Conservation (phyloP, 1,140 invertebrate genomes). For the Brachystomella parvula region DNA sequence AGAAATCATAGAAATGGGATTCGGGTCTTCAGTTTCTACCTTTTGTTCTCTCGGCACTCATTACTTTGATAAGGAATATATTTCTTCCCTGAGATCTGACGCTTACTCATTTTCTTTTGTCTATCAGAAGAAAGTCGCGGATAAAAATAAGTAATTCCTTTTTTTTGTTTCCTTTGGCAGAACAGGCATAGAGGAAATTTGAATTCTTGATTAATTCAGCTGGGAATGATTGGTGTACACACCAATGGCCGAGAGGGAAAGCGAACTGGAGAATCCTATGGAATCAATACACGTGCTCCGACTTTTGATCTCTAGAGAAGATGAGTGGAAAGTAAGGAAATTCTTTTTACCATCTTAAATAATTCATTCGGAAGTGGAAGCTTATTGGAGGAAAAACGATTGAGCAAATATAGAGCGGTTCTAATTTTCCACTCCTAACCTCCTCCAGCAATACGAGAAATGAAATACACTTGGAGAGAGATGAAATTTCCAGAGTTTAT, state of each 20-base stretch:
- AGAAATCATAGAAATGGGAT: background rate
- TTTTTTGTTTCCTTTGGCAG: too few species aligned
- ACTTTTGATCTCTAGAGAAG: background rate
- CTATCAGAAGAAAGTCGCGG: too few species aligned
- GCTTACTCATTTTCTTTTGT: too few species aligned
- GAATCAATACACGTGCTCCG: background rate
- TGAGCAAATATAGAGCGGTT: conserved; percentile 5
- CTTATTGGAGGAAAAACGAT: conserved; percentile 1
- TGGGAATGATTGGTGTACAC: background rate
- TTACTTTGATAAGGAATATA: background rate
- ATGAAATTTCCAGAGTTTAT: too few species aligned
- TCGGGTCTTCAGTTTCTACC: background rate
- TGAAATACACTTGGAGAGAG: too few species aligned
- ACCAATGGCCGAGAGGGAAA: background rate
- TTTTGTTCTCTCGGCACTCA: background rate
- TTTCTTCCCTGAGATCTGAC: background rate
- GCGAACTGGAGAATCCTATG: background rate
- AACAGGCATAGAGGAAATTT: background rate
- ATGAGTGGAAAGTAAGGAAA: background rate
- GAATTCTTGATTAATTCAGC: background rate
- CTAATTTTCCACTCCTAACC: too few species aligned
- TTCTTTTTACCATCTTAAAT: conserved; percentile 7
- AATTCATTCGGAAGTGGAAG: background rate
- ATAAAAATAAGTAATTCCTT: too few species aligned
- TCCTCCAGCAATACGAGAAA: too few species aligned